Evolutionary conservation across 2,113 vertebrate genomes (phyloP).

Genomic region (Odobenus rosmarus): DNA sequence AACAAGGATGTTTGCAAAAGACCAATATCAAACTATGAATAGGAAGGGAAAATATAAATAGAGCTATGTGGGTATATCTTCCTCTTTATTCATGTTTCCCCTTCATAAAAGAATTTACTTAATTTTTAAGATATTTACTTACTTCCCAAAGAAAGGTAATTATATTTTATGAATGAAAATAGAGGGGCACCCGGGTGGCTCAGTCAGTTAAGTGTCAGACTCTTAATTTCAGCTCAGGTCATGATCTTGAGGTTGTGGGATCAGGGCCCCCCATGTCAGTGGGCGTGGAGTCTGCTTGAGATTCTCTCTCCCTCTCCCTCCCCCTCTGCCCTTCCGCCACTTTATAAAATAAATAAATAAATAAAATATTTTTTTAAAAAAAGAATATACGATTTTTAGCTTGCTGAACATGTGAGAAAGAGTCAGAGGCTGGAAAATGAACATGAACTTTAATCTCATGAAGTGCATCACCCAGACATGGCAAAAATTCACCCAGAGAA

Average conservation of each 20-base stretch:
- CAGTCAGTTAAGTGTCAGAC: background rate
- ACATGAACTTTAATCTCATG: background rate
- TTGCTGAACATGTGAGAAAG: background rate
- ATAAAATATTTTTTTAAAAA: background rate
- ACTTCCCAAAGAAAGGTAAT: background rate
- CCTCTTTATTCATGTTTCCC: background rate
- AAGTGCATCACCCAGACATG: background rate
- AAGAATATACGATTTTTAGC: background rate
- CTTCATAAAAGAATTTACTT: background rate
- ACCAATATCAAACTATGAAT: background rate
- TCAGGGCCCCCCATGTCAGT: background rate
- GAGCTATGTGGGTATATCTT: background rate
- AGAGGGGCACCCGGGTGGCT: background rate
- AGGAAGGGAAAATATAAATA: background rate
- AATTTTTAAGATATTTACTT: constrained; percentile 11
- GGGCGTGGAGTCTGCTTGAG: background rate
- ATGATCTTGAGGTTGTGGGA: background rate
- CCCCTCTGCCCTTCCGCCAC: background rate
- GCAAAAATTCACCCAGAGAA: background rate
- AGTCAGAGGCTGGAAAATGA: background rate
- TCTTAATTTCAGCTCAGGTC: background rate
- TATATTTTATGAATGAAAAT: background rate
- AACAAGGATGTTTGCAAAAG: background rate
- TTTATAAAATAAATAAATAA: background rate
- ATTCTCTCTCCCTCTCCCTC: background rate